Percentiles rank a stretch among this genome's conserved stretches.
Evolutionary conservation across 2,888 invertebrate species (phyloP).

Genomic region (Drosophila formosana): DNA sequence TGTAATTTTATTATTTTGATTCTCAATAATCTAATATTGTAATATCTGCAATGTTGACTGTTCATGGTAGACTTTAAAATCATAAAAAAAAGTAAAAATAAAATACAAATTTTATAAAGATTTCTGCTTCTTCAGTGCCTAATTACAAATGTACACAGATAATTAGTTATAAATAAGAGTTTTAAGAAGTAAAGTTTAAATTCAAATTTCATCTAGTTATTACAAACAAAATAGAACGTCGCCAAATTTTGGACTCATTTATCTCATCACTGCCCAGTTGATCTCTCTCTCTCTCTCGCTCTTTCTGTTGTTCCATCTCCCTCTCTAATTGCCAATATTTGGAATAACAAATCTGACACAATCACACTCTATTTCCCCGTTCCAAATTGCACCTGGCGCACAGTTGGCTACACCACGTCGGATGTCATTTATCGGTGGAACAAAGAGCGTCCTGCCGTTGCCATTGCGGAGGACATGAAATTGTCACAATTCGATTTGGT

Average conservation of each 20-base stretch:
- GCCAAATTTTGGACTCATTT: not conserved
- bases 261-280: not conserved
- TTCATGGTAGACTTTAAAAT: no score
- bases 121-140: no score
- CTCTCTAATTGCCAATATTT: conserved; percentile 42
- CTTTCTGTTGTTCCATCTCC: not conserved
- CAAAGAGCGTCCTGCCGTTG: conserved; percentile 88
- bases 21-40: no score
- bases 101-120: no score
- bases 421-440: conserved; percentile 92
- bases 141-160: no score
- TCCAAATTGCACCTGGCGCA: not conserved
- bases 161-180: no score
- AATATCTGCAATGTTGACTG: no score
- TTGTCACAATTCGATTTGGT: conserved; percentile 94
- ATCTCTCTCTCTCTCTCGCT: not conserved
- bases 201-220: no score
- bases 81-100: no score
- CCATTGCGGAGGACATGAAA: conserved; percentile 92
- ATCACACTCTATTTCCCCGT: not conserved
- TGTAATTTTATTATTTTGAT: no score
- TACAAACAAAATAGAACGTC: not conserved
- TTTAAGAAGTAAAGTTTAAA: no score
- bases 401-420: conserved; percentile 90
- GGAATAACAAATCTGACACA: conserved; percentile 42